Conservation (phyloP, 2,113 vertebrate genomes). For the Petromus typicus region DNA sequence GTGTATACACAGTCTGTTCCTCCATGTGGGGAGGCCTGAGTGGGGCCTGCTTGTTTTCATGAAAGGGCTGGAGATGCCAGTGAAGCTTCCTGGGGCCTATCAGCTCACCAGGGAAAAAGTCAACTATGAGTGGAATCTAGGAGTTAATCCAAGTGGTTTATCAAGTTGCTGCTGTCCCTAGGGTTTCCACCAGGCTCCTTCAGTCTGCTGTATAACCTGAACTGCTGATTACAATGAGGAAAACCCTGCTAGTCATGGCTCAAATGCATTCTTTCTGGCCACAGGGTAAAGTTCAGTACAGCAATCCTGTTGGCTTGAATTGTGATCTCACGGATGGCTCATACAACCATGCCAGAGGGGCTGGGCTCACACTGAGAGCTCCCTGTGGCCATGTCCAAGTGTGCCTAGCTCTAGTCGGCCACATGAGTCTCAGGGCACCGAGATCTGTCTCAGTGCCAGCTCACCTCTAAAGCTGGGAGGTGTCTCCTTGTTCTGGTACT, state of each 20-base stretch:
- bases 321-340: conserved; percentile 34
- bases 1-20: neutral
- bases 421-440: neutral
- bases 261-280: conserved; percentile 51
- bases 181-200: conserved; percentile 46
- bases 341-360: neutral
- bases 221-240: conserved; percentile 38
- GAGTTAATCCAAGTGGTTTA: conserved; percentile 60
- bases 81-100: conserved; percentile 48
- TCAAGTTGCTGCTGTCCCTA: conserved; percentile 54
- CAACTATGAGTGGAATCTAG: conserved; percentile 61
- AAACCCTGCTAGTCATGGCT: conserved; percentile 50
- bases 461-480: neutral
- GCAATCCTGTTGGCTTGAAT: conserved; percentile 19
- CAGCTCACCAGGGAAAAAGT: conserved; percentile 50
- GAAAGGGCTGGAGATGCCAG: conserved; percentile 44
- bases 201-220: conserved; percentile 55
- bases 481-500: neutral
- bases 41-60: conserved; percentile 31
- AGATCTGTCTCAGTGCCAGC: neutral
- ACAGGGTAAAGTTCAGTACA: conserved; percentile 52
- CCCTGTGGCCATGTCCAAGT: neutral
- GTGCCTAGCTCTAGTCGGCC: neutral
- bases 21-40: neutral
- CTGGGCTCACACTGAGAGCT: neutral